Conservation (phyloP, 2,797 vertebrate genomes). For the Potorous gilbertii region DNA sequence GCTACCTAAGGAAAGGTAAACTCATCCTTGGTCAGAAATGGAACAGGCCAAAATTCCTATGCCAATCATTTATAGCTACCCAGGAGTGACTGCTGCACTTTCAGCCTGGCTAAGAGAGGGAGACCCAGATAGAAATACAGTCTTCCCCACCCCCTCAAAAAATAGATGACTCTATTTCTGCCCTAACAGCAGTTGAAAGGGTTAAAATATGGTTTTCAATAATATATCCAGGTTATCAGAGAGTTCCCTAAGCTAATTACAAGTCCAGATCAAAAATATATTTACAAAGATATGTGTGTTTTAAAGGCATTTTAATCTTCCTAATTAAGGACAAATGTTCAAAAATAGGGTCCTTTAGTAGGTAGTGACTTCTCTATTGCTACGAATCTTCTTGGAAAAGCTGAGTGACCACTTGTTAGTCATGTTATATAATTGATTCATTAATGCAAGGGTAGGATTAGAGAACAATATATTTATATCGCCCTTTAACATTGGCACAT, state of each 20-base stretch:
- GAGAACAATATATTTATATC: not conserved
- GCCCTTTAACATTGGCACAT: not conserved
- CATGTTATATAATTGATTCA: not conserved
- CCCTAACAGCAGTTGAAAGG: not conserved
- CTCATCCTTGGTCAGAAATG: not conserved
- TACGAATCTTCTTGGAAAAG: not conserved
- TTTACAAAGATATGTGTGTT: not conserved
- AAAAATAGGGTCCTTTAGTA: not conserved
- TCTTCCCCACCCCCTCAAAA: not conserved
- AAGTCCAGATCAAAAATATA: not conserved
- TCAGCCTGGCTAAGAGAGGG: not conserved
- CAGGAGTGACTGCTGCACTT: not conserved
- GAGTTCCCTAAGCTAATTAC: not conserved
- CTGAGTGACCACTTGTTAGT: not conserved
- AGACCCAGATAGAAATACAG: not conserved
- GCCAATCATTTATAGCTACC: no score
- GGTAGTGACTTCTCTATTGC: not conserved
- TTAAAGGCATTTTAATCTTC: not conserved
- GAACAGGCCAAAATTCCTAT: not conserved
- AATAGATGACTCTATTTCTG: not conserved
- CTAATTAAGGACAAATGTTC: not conserved
- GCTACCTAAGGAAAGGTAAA: not conserved
- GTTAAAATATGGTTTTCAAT: not conserved
- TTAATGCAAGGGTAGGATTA: not conserved
- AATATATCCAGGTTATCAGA: not conserved